Conservation (phyloP, 2,113 vertebrate genomes). For the Synodontis membranacea region DNA sequence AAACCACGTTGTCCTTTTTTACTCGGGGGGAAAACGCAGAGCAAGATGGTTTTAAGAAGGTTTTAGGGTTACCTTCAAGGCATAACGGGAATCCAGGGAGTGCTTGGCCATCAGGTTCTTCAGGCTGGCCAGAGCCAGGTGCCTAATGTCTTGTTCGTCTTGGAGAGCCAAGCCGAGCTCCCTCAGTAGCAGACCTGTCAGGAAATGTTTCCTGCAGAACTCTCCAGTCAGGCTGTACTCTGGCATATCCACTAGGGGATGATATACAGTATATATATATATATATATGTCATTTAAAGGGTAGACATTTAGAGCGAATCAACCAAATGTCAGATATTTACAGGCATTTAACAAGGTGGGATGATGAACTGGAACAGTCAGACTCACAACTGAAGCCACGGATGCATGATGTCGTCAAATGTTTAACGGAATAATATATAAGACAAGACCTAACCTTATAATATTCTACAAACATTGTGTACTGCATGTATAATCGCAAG, state of each 20-base stretch:
- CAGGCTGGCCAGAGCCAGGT: constrained; percentile 89
- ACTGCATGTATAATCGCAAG: not conserved
- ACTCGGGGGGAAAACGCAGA: not conserved
- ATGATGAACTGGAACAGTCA: not conserved
- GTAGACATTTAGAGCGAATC: not conserved
- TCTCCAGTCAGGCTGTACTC: constrained; percentile 96
- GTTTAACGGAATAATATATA: not conserved
- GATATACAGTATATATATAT: not conserved
- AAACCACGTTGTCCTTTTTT: not conserved
- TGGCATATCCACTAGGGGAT: constrained; percentile 78
- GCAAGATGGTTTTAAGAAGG: not conserved
- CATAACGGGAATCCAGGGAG: constrained; percentile 90
- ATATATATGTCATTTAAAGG: not conserved
- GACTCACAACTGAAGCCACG: not conserved
- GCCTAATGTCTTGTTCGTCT: constrained; percentile 93
- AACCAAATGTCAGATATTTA: not conserved
- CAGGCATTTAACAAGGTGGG: not conserved
- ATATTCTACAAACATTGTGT: not conserved
- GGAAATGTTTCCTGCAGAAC: constrained; percentile 96
- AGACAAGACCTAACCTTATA: not conserved
- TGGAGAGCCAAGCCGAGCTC: constrained; percentile 95
- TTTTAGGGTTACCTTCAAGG: constrained; percentile 77
- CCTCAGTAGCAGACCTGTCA: constrained; percentile 89
- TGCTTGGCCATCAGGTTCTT: constrained; percentile 98
- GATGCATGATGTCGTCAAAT: not conserved